Percentiles rank a stretch among this genome's conserved stretches.
These are phyloP conservation scores for Dendroctonus valens DNA, from an alignment of 1,140 invertebrate species.

Conservation along the genomic window DNA sequence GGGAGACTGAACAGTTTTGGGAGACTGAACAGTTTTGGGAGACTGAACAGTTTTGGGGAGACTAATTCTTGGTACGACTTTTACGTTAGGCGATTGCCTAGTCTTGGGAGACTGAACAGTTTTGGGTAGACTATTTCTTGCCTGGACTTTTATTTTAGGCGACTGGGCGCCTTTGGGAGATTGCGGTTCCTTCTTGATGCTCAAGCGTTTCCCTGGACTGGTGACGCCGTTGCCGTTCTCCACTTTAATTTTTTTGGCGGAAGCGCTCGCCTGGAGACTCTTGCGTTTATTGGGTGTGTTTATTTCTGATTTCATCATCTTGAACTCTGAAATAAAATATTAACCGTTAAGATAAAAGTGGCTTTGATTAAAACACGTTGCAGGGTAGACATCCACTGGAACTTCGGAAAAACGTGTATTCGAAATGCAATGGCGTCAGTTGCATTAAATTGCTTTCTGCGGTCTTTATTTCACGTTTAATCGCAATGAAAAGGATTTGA, in stretches of 20 bases:
- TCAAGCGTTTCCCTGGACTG: background rate
- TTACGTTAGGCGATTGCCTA: background rate
- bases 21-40: no score
- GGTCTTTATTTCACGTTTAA: no score
- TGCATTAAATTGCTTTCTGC: no score
- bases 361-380: no score
- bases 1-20: no score
- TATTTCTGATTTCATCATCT: slow-evolving; percentile 36
- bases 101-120: background rate
- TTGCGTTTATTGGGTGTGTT: slow-evolving; percentile 39
- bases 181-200: background rate
- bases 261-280: slow-evolving; percentile 12
- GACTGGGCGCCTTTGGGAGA: background rate
- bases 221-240: slow-evolving; percentile 21
- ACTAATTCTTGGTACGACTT: background rate
- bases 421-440: no score
- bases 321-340: background rate
- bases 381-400: no score
- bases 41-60: no score
- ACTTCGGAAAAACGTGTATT: no score
- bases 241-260: slow-evolving; percentile 22
- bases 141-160: background rate
- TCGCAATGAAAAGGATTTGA: no score
- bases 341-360: no score
- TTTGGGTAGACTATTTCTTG: no score